phyloP scores from a whole-genome alignment of 2,797 vertebrate species.

The Sciaenops ocellatus region DNA sequence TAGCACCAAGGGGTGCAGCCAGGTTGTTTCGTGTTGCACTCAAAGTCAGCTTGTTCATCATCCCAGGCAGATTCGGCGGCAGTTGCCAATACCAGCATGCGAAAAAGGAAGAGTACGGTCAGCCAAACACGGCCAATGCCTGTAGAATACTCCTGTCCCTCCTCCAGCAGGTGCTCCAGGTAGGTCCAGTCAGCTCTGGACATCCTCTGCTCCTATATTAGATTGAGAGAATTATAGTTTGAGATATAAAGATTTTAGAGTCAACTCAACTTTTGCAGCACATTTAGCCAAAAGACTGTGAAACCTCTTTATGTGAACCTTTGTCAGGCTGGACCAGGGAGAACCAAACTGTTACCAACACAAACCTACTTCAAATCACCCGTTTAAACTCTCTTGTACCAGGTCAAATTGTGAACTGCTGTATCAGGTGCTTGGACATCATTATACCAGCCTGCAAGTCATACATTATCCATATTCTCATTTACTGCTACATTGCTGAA shows the following conservation, averaged over 20 bases:
- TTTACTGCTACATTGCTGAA: slow-evolving; percentile 18
- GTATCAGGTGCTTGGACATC: background rate
- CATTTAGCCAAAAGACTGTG: background rate
- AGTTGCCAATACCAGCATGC: slow-evolving; percentile 86
- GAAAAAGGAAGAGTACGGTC: slow-evolving; percentile 89
- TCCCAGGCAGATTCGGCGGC: slow-evolving; percentile 89
- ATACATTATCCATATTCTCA: slow-evolving; percentile 7
- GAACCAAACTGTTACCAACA: background rate
- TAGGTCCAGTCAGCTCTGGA: slow-evolving; percentile 91
- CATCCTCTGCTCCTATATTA: slow-evolving; percentile 82
- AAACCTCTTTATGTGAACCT: background rate
- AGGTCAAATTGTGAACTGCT: background rate
- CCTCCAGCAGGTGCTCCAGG: slow-evolving; percentile 88
- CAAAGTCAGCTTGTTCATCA: slow-evolving; percentile 86
- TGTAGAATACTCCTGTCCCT: slow-evolving; percentile 89
- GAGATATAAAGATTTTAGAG: background rate
- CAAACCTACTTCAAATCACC: background rate
- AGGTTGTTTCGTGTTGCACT: slow-evolving; percentile 88
- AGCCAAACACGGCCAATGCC: slow-evolving; percentile 88
- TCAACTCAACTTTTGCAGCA: background rate
- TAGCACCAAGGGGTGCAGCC: slow-evolving; percentile 88
- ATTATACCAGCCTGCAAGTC: background rate
- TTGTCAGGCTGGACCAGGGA: background rate
- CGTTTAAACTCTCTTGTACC: background rate
- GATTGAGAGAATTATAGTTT: background rate